Base-by-base conservation (phyloP, 2,888 invertebrate genomes). In the Gortyna flavago region DNA sequence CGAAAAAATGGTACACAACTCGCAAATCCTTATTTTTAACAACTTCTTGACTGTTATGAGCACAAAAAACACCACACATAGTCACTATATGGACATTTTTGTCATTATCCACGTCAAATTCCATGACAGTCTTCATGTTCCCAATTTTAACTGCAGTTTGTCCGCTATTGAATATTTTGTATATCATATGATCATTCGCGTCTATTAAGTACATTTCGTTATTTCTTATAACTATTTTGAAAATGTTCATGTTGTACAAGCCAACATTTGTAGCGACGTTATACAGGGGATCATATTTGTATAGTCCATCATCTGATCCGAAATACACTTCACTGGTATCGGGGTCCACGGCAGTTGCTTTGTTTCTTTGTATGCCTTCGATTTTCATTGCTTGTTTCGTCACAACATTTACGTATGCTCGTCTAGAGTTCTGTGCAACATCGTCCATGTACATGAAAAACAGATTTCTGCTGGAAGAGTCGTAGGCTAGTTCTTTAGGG, bases 371-470 rank as follows among this genome's bases (percentile, higher is more conserved):
- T 29, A 96, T 95, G 0, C 95, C 95, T 72, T 90, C 87, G 5
- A 96, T 92, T 91, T 94, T 96, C 67, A 66, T 89, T 0, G 92
- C 72, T 77, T 93, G 83, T 88, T 95, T 96, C 0, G 95, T 95
- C 7, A 95, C 87, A 2, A 95, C 85, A 83, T 96, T 96, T 0
- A 96, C 84, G 62, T 83, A 92, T 8, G 95, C 96, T 44, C 96
- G 89, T 73, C 96, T 95, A 2, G 96, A 96, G 75, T 96, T 95
- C 81, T 94, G 93, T 79, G 95, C 74, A 6, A 80, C 76, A 66
- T 95, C 94, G 41, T 96, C 96, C 96, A 96, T 96, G 89, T 95
- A 95, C 94, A 95, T 95, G 81, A 96, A 96, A 79, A 91, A 96
- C 5, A 96, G 88, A 69, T 95, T 95, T 90, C 96, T 91, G 76